A percentile compares a stretch with the other conserved stretches of the same genome.
phyloP scores from a whole-genome alignment of 2,113 vertebrate species.

The Chloebia gouldiae region DNA sequence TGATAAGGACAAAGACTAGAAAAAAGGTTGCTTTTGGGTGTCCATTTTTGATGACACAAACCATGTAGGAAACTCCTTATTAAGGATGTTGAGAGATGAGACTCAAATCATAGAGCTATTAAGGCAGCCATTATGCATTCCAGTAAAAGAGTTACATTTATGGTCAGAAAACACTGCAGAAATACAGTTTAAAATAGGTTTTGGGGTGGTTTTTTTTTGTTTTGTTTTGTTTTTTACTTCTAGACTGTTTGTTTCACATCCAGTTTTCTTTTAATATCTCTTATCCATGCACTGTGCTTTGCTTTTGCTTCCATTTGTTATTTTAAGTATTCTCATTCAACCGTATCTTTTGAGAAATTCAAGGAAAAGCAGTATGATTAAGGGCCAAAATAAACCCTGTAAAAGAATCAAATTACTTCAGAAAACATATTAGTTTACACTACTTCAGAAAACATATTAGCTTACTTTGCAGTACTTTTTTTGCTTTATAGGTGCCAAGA shows the following conservation, averaged over 20 bases:
- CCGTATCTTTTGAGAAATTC: slow-evolving; percentile 56
- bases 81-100: neutral
- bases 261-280: slow-evolving; percentile 10
- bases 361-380: slow-evolving; percentile 50
- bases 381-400: slow-evolving; percentile 45
- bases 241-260: neutral
- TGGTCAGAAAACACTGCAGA: neutral
- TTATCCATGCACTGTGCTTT: neutral
- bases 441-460: slow-evolving; percentile 63
- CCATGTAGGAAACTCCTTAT: neutral
- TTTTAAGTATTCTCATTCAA: slow-evolving; percentile 56
- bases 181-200: no score
- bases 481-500: slow-evolving; percentile 62
- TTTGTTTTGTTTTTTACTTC: neutral
- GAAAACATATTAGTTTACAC: slow-evolving; percentile 63
- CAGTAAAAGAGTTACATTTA: neutral
- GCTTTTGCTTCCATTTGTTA: slow-evolving; percentile 49
- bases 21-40: neutral
- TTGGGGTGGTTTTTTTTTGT: no score
- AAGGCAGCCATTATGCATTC: neutral
- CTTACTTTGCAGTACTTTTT: slow-evolving; percentile 64
- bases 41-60: neutral
- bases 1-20: neutral
- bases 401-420: slow-evolving; percentile 64
- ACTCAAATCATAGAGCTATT: neutral